Percentiles rank a stretch among this genome's conserved stretches.
Conservation (phyloP, 2,113 vertebrate species). For the Xiphias gladius region DNA sequence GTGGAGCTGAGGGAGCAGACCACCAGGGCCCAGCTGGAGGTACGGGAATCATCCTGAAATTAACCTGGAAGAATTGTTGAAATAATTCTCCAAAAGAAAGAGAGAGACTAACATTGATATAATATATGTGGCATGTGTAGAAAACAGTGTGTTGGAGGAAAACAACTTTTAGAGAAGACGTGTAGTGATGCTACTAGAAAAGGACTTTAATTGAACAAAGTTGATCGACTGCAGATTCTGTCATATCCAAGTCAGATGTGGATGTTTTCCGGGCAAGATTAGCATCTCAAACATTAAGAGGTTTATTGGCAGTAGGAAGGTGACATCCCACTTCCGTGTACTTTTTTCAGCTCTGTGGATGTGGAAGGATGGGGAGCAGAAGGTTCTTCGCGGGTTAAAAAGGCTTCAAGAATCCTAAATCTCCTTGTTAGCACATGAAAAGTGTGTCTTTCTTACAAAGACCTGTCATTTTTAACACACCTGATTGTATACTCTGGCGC, state of each 20-base stretch:
- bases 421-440: conserved; percentile 20
- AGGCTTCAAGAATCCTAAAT: background rate
- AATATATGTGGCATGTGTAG: background rate
- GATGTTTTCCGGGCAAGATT: conserved; percentile 18
- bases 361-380: conserved; percentile 18
- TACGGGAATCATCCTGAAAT: conserved; percentile 9
- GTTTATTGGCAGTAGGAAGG: conserved; percentile 53
- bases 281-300: background rate
- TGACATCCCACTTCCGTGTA: conserved; percentile 22
- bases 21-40: conserved; percentile 77
- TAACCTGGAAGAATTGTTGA: background rate
- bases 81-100: background rate
- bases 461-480: conserved; percentile 31
- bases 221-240: conserved; percentile 8
- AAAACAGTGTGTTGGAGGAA: background rate
- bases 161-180: background rate
- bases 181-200: background rate
- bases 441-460: background rate
- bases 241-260: background rate
- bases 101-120: background rate
- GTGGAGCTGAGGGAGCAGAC: conserved; percentile 81
- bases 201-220: conserved; percentile 14
- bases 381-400: background rate
- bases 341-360: conserved; percentile 21
- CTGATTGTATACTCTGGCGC: conserved; percentile 1